Conservation (phyloP, 2,888 invertebrate species). For the Eilema griseolum region DNA sequence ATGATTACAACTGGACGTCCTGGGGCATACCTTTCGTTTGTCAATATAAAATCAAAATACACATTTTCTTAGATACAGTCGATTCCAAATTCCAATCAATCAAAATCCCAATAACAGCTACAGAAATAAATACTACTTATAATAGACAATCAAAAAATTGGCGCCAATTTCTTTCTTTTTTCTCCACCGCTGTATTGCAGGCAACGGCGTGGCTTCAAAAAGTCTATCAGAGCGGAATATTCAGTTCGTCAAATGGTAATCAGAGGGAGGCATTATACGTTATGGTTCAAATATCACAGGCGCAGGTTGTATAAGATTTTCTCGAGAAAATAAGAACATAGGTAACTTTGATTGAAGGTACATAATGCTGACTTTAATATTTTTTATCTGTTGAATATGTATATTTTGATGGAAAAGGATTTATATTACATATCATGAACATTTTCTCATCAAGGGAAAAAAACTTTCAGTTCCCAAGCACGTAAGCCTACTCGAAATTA, state of each 20-base stretch:
- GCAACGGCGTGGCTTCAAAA: constrained; percentile 75
- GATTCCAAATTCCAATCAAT: constrained; percentile 56
- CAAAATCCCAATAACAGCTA: constrained; percentile 57
- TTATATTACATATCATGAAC: constrained; percentile 55
- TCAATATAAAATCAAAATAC: too few relatives aligned
- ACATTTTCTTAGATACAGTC: neutral
- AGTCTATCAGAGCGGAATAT: constrained; percentile 81
- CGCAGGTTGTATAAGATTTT: constrained; percentile 66
- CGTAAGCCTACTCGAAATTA: constrained; percentile 69
- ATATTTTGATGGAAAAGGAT: constrained; percentile 46
- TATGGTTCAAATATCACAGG: constrained; percentile 85
- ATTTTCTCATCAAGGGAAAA: constrained; percentile 62
- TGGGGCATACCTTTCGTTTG: too few relatives aligned
- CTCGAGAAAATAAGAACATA: constrained; percentile 73
- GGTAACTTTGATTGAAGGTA: constrained; percentile 59
- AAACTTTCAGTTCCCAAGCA: constrained; percentile 68
- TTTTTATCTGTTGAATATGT: constrained; percentile 40
- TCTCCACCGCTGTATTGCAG: constrained; percentile 65
- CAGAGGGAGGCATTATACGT: constrained; percentile 80
- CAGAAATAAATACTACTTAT: constrained; percentile 42
- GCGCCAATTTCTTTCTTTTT: constrained; percentile 68
- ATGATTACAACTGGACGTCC: too few relatives aligned
- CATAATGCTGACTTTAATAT: constrained; percentile 41
- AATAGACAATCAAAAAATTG: constrained; percentile 61
- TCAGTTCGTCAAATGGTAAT: constrained; percentile 84